A percentile compares a stretch with the other conserved stretches of the same genome.
Evolutionary conservation across 1,140 invertebrate genomes (phyloP).

Genomic region (Drosophila trapezifrons): DNA sequence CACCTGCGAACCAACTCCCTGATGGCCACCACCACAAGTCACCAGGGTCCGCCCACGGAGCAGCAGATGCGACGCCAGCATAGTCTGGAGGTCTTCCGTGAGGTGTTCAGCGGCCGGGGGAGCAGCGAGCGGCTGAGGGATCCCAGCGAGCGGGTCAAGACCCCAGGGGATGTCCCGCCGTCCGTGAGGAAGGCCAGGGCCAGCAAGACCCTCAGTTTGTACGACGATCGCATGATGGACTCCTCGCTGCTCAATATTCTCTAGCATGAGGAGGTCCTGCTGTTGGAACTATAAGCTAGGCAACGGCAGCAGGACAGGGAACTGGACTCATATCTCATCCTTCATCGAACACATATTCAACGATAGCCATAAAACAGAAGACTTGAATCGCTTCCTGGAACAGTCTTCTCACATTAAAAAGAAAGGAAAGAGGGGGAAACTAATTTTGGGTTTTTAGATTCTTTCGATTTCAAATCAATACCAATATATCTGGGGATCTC

Average conservation of each 20-base stretch:
- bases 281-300: constrained; percentile 74
- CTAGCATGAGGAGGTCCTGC: constrained; percentile 84
- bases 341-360: constrained; percentile 71
- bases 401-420: constrained; percentile 31
- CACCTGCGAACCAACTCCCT: constrained; percentile 73
- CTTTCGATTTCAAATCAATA: constrained; percentile 11
- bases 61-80: constrained; percentile 85
- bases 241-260: constrained; percentile 84
- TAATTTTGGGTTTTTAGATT: not conserved
- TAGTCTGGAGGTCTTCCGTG: constrained; percentile 89
- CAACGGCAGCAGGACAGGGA: constrained; percentile 55
- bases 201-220: constrained; percentile 90
- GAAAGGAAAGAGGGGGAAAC: not conserved
- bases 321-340: constrained; percentile 63
- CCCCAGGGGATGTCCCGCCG: constrained; percentile 91
- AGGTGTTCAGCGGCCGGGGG: constrained; percentile 86
- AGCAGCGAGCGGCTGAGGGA: constrained; percentile 88
- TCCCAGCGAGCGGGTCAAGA: constrained; percentile 91
- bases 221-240: constrained; percentile 94
- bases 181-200: constrained; percentile 88
- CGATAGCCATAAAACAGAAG: constrained; percentile 67
- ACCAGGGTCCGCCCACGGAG: constrained; percentile 45
- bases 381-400: constrained; percentile 42
- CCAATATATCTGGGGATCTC: too few species aligned
- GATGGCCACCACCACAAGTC: constrained; percentile 45